These are phyloP conservation scores for Echinometra lucunter DNA, from an alignment of 53 echinoderm and acorn worm genomes.

Conservation along the genomic window DNA sequence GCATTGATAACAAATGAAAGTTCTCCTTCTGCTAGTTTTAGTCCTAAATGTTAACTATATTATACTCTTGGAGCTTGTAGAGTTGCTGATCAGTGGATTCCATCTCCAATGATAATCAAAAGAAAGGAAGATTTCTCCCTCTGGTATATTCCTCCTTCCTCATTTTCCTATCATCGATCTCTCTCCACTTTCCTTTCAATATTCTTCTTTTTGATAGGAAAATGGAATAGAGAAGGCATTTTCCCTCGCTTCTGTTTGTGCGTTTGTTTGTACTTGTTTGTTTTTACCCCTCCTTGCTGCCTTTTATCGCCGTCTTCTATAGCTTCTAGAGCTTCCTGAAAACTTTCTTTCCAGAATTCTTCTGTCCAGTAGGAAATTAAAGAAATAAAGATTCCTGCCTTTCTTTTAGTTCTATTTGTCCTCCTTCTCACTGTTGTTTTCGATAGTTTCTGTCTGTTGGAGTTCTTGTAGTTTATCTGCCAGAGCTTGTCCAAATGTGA, in stretches of 20 bases:
- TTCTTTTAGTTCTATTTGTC: not conserved
- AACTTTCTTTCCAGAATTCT: not conserved
- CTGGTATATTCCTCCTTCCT: too few species aligned
- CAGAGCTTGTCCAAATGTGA: conserved; percentile 93
- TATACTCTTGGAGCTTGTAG: not conserved
- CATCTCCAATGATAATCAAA: too few species aligned
- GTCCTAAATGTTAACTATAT: not conserved
- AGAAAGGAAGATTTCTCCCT: too few species aligned
- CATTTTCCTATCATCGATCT: too few species aligned
- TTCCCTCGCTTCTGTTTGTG: not conserved
- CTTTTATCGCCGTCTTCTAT: too few species aligned
- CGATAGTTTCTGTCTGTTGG: conserved; percentile 64
- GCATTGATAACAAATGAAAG: too few species aligned
- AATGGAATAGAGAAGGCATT: not conserved
- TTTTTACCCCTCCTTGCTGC: too few species aligned
- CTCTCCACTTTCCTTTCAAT: not conserved
- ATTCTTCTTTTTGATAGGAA: not conserved
- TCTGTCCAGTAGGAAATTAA: not conserved
- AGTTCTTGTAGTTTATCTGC: conserved; percentile 82
- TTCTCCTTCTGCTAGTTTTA: not conserved
- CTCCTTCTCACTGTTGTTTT: not conserved
- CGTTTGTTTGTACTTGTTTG: not conserved
- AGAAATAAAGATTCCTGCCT: not conserved
- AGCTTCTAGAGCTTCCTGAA: not conserved
- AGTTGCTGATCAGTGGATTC: too few species aligned